A percentile compares a stretch with the other conserved stretches of the same genome.
These are phyloP conservation scores for Ptychadena robeensis DNA, from an alignment of 2,797 vertebrate genomes.

Conservation along the genomic window DNA sequence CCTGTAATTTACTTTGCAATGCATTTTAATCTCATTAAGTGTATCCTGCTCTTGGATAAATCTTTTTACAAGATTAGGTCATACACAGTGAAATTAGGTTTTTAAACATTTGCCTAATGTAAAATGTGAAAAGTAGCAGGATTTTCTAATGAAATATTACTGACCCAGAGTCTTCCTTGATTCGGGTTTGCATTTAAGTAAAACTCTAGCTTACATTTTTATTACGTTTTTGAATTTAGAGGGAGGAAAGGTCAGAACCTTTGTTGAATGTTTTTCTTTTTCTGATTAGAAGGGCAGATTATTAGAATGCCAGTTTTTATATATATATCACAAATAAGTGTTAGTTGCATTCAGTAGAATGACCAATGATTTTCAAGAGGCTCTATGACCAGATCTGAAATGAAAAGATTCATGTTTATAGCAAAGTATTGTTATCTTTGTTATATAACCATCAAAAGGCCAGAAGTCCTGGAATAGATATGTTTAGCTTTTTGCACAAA, in stretches of 20 bases:
- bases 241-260: background rate
- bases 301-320: background rate
- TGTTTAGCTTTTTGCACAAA: too few relatives aligned
- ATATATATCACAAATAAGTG: background rate
- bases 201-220: background rate
- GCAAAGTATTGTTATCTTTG: too few relatives aligned
- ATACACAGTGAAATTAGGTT: slow-evolving; percentile 76
- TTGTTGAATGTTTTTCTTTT: background rate
- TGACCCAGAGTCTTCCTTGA: slow-evolving; percentile 63
- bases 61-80: slow-evolving; percentile 81
- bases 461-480: too few relatives aligned
- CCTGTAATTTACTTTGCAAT: slow-evolving; percentile 75
- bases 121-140: slow-evolving; percentile 50
- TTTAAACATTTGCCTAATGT: slow-evolving; percentile 72
- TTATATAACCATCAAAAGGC: too few relatives aligned
- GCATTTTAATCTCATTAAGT: slow-evolving; percentile 83
- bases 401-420: too few relatives aligned
- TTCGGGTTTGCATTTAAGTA: background rate
- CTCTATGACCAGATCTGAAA: too few relatives aligned
- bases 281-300: background rate
- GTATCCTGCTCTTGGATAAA: slow-evolving; percentile 76
- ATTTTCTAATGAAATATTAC: slow-evolving; percentile 69
- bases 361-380: background rate
- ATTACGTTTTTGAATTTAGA: background rate
- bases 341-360: background rate